Evolutionary conservation across 2,888 invertebrate species (phyloP).

Genomic region (Agrotis ipsilon): DNA sequence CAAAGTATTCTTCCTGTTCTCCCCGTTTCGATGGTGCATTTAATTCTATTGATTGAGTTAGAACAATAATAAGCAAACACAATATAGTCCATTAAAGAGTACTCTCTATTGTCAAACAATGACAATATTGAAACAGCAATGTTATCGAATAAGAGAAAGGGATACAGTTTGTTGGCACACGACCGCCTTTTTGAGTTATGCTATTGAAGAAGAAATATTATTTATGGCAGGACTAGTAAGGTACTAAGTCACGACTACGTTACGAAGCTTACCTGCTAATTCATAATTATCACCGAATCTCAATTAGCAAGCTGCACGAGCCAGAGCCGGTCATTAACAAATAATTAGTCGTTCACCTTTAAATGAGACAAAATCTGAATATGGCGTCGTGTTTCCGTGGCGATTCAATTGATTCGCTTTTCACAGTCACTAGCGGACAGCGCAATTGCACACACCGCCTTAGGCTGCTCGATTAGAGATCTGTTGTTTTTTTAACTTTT

Average conservation of each 20-base stretch:
- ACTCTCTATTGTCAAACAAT: conserved; percentile 63
- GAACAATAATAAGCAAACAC: too few species aligned
- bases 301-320: background rate
- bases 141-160: conserved; percentile 17
- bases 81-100: conserved; percentile 74
- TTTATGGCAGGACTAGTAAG: background rate
- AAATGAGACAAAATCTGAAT: conserved; percentile 58
- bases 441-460: conserved; percentile 44
- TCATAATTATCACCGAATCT: background rate
- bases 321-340: conserved; percentile 38
- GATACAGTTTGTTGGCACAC: background rate
- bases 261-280: too few species aligned
- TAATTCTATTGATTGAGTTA: too few species aligned
- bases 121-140: conserved; percentile 65
- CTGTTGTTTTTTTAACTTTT: too few species aligned
- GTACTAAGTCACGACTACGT: too few species aligned
- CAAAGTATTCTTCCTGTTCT: too few species aligned
- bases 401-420: conserved; percentile 71
- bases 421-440: conserved; percentile 69
- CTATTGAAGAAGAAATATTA: conserved; percentile 2
- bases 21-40: too few species aligned
- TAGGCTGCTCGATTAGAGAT: conserved; percentile 1
- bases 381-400: conserved; percentile 56
- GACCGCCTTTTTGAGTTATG: conserved; percentile 1
- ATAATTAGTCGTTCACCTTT: conserved; percentile 29